These are phyloP conservation scores for Podarcis muralis DNA, from an alignment of 2,113 vertebrate genomes.

Conservation along the genomic window DNA sequence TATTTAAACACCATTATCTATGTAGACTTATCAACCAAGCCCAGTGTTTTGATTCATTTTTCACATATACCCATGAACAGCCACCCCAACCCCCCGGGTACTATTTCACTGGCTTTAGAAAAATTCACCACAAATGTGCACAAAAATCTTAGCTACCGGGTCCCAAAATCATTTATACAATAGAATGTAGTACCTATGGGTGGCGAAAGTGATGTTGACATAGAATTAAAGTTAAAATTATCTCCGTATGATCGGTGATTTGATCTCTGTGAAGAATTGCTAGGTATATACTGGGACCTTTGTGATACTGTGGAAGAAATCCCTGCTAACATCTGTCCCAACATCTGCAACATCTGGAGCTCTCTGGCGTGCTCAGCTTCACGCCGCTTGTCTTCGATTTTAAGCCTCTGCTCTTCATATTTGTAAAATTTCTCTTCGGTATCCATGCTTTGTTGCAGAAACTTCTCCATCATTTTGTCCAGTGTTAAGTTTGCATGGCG, in stretches of 20 bases:
- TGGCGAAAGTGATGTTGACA: conserved; percentile 72
- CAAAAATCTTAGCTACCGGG: conserved; percentile 26
- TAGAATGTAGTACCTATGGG: conserved; percentile 80
- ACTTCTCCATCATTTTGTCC: conserved; percentile 91
- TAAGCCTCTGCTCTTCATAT: conserved; percentile 86
- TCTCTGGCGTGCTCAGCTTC: conserved; percentile 87
- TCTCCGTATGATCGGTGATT: conserved; percentile 71
- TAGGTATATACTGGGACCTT: conserved; percentile 59
- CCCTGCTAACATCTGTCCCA: conserved; percentile 88
- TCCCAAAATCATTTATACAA: conserved; percentile 53
- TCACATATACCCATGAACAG: conserved; percentile 28
- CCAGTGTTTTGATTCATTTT: background rate
- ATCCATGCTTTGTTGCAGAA: conserved; percentile 88
- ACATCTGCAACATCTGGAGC: conserved; percentile 91
- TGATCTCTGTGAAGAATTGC: conserved; percentile 65
- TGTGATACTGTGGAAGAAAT: conserved; percentile 76
- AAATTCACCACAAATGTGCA: conserved; percentile 42
- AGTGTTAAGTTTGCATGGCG: conserved; percentile 80
- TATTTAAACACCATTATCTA: background rate
- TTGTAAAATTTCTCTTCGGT: conserved; percentile 87
- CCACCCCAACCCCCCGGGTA: conserved; percentile 31
- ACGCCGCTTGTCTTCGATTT: conserved; percentile 85
- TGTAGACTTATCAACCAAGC: background rate
- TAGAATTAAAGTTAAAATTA: conserved; percentile 76
- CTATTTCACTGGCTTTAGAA: conserved; percentile 52